These are phyloP conservation scores for Leuctra nigra DNA, from an alignment of 2,888 invertebrate genomes.

Conservation along the genomic window DNA sequence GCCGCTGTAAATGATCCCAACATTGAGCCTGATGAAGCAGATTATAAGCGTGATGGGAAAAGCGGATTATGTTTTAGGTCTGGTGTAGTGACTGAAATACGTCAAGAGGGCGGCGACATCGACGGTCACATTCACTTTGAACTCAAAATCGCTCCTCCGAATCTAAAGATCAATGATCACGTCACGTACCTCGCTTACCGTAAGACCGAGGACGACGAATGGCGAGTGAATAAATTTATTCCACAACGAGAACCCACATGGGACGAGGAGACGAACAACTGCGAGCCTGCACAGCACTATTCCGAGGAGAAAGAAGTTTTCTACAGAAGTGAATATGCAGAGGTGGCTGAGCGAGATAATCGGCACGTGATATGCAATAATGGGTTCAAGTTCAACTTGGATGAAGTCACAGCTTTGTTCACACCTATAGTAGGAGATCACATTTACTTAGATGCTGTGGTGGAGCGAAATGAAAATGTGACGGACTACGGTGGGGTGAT, in stretches of 20 bases:
- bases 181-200: conserved; percentile 52
- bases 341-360: conserved; percentile 40
- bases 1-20: conserved; percentile 15
- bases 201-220: conserved; percentile 39
- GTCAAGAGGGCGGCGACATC: conserved; percentile 47
- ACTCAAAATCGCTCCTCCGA: conserved; percentile 36
- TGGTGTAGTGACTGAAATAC: conserved; percentile 56
- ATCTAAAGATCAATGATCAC: conserved; percentile 46
- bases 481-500: conserved; percentile 48
- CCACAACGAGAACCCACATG: conserved; percentile 45
- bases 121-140: conserved; percentile 54
- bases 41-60: conserved; percentile 23
- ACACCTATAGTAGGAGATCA: conserved; percentile 64
- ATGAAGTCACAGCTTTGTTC: conserved; percentile 55
- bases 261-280: conserved; percentile 34
- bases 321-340: conserved; percentile 36
- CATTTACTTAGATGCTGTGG: conserved; percentile 54
- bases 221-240: conserved; percentile 52
- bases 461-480: conserved; percentile 53
- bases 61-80: conserved; percentile 35
- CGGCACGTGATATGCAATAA: conserved; percentile 45
- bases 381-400: conserved; percentile 51
- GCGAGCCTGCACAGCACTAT: not conserved
- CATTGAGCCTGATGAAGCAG: conserved; percentile 30
- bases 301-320: conserved; percentile 31